Conservation (phyloP, 2,797 vertebrate genomes). For the Okamejei kenojei region DNA sequence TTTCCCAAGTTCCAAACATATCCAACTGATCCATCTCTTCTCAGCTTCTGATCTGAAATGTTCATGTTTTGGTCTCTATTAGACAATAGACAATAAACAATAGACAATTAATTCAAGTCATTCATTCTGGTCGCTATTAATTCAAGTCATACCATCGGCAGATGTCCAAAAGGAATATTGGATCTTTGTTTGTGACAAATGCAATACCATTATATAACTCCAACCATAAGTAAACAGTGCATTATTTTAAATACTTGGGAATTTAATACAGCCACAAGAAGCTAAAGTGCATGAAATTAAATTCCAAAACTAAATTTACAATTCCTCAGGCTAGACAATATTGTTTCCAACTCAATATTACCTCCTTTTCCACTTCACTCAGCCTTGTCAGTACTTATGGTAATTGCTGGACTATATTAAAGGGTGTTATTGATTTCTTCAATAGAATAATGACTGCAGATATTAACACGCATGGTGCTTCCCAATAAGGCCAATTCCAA, state of each 20-base stretch:
- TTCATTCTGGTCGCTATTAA: not conserved
- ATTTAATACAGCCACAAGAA: not conserved
- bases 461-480: not conserved
- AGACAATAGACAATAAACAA: too few species aligned
- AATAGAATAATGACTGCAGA: constrained; percentile 1
- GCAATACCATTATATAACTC: not conserved
- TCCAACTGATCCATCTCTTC: not conserved
- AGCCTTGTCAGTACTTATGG: not conserved
- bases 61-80: not conserved
- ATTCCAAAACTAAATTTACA: constrained; percentile 3
- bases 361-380: not conserved
- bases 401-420: not conserved
- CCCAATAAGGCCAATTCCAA: not conserved
- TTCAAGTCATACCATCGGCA: not conserved
- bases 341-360: not conserved
- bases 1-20: not conserved
- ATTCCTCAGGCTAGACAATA: not conserved
- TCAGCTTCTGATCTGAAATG: not conserved
- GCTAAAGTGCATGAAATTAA: not conserved
- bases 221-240: not conserved
- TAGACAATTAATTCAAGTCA: not conserved
- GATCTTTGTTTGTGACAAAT: not conserved
- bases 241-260: not conserved
- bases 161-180: not conserved
- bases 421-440: not conserved